Conservation (phyloP, 2,888 invertebrate species). For the Peribatodes rhomboidaria region DNA sequence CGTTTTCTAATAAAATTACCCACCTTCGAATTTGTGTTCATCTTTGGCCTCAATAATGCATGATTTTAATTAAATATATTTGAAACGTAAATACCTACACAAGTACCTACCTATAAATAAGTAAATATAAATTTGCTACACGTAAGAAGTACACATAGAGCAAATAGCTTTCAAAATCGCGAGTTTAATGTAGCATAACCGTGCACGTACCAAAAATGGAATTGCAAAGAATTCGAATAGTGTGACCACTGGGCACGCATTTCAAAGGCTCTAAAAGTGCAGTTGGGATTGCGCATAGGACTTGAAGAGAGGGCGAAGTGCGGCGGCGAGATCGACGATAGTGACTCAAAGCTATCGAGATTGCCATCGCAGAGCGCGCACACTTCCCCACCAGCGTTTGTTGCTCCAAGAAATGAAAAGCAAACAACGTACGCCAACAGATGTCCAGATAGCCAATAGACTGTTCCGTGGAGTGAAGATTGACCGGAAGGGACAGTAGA, state of each 20-base stretch:
- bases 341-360: slow-evolving; percentile 80
- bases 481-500: slow-evolving; percentile 58
- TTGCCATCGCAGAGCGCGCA: slow-evolving; percentile 80
- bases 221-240: slow-evolving; percentile 26
- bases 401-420: slow-evolving; percentile 84
- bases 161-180: background rate
- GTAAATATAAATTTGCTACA: background rate
- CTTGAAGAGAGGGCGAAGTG: slow-evolving; percentile 58
- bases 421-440: slow-evolving; percentile 81
- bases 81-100: too few species aligned
- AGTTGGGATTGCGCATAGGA: slow-evolving; percentile 58
- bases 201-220: background rate
- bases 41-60: too few species aligned
- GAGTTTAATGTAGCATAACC: background rate
- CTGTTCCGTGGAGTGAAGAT: slow-evolving; percentile 58
- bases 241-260: slow-evolving; percentile 48
- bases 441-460: slow-evolving; percentile 86
- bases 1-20: too few species aligned
- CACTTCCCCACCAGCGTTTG: slow-evolving; percentile 67
- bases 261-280: slow-evolving; percentile 50
- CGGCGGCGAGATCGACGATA: slow-evolving; percentile 71
- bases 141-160: background rate
- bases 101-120: too few species aligned
- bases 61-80: too few species aligned
- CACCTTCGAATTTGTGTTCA: too few species aligned